These are phyloP conservation scores for Leuciscus waleckii DNA, from an alignment of 2,797 vertebrate species.

Conservation along the genomic window DNA sequence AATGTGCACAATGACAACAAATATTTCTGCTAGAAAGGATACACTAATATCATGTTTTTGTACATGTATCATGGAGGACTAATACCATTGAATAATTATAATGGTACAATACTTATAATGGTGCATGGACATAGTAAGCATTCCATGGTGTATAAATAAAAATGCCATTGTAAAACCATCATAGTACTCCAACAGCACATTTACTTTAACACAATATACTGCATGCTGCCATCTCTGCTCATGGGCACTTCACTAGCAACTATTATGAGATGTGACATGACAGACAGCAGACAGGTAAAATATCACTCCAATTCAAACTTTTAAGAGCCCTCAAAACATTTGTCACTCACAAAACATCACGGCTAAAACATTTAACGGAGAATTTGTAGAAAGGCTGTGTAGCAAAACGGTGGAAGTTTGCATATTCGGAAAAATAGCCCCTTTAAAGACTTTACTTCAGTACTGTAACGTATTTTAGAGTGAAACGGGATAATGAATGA, in stretches of 20 bases:
- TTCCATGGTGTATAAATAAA: not conserved
- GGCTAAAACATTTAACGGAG: slow-evolving; percentile 5
- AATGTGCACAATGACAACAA: not conserved
- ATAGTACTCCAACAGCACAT: not conserved
- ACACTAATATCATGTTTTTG: not conserved
- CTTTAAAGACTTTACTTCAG: not conserved
- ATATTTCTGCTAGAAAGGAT: not conserved
- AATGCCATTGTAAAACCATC: not conserved
- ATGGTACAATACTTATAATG: not conserved
- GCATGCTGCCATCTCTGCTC: not conserved
- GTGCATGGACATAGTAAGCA: not conserved
- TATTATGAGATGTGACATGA: slow-evolving; percentile 4
- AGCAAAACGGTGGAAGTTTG: not conserved
- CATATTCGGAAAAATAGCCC: not conserved
- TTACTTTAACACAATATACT: not conserved
- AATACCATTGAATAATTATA: not conserved
- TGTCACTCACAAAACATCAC: slow-evolving; percentile 8
- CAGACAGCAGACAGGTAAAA: slow-evolving; percentile 11
- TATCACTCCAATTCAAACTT: slow-evolving; percentile 6
- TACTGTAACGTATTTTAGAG: not conserved
- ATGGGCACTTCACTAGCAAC: slow-evolving; percentile 17
- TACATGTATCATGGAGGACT: not conserved
- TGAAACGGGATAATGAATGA: not conserved
- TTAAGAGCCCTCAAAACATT: slow-evolving; percentile 12
- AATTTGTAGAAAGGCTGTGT: not conserved